phyloP scores from a whole-genome alignment of 2,888 invertebrate genomes.

The Timandra comae region DNA sequence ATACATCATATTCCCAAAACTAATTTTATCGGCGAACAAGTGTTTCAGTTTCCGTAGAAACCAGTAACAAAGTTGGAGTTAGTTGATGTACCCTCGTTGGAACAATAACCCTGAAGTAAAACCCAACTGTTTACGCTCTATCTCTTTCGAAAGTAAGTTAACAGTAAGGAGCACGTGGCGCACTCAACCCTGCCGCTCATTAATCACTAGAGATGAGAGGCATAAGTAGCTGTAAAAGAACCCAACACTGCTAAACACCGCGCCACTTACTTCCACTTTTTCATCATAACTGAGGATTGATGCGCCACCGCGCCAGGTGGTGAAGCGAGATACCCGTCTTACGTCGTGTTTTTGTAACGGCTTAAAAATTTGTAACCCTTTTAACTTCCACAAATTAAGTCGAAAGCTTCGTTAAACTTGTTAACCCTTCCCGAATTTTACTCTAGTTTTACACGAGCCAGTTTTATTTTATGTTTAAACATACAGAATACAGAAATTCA shows the following conservation, averaged over 20 bases:
- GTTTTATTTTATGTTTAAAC: constrained; percentile 5
- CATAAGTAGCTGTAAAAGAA: constrained; percentile 51
- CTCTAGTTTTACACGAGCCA: constrained; percentile 4
- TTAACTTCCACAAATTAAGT: constrained; percentile 14
- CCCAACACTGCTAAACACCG: constrained; percentile 19
- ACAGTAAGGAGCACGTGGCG: constrained; percentile 53
- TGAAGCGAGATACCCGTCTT: constrained; percentile 22
- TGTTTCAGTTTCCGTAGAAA: constrained; percentile 3
- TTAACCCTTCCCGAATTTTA: constrained; percentile 11
- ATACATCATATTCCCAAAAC: not conserved
- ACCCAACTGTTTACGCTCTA: constrained; percentile 36
- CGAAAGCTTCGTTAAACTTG: constrained; percentile 13
- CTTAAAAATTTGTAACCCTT: constrained; percentile 22
- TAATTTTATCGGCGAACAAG: constrained; percentile 1
- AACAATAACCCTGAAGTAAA: constrained; percentile 35
- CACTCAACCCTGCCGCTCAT: constrained; percentile 59
- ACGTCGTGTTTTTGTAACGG: constrained; percentile 19
- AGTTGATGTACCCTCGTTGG: constrained; percentile 12
- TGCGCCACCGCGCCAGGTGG: constrained; percentile 36
- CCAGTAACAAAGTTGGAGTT: constrained; percentile 7
- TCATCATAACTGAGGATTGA: constrained; percentile 42
- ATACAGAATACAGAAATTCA: constrained; percentile 1
- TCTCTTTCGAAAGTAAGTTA: constrained; percentile 35
- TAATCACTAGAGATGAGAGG: constrained; percentile 60
- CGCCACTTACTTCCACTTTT: constrained; percentile 18